Conservation (phyloP, 1,140 invertebrate species). For the Metaphire vulgaris region DNA sequence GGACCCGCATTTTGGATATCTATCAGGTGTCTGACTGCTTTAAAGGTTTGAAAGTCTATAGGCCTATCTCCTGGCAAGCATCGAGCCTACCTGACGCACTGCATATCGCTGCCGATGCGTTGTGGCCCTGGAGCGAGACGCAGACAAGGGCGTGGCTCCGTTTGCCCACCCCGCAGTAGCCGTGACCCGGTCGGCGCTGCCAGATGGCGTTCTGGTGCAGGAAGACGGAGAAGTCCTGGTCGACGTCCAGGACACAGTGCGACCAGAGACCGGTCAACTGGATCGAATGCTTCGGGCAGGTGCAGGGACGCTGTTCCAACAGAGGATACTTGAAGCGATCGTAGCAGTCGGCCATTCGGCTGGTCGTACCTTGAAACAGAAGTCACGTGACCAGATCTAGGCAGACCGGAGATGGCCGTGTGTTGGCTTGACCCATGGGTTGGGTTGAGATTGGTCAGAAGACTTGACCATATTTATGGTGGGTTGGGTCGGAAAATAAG, state of each 20-base stretch:
- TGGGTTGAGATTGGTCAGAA: background rate
- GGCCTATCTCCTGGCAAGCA: too few species aligned
- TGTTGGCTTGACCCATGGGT: background rate
- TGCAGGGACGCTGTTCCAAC: slow-evolving; percentile 5
- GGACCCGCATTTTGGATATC: too few species aligned
- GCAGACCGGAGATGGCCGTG: background rate
- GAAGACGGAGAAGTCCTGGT: background rate
- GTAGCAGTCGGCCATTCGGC: slow-evolving; percentile 16
- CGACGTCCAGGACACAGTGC: slow-evolving; percentile 10
- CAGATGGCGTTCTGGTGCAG: slow-evolving; percentile 1
- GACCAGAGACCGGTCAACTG: slow-evolving; percentile 18
- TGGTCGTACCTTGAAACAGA: slow-evolving; percentile 3
- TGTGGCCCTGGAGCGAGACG: background rate
- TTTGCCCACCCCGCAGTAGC: slow-evolving; percentile 26
- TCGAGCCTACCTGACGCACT: background rate
- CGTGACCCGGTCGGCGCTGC: background rate
- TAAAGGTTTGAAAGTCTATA: too few species aligned
- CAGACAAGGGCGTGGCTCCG: slow-evolving; percentile 17
- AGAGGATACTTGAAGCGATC: slow-evolving; percentile 15
- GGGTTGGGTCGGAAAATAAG: too few species aligned
- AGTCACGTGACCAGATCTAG: too few species aligned
- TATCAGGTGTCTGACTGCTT: too few species aligned
- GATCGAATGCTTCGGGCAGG: background rate
- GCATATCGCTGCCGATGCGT: slow-evolving; percentile 1
- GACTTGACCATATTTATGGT: too few species aligned